Evolutionary conservation across 23 tunicate species (phyloP).

Genomic region (Halocynthia roretzi): DNA sequence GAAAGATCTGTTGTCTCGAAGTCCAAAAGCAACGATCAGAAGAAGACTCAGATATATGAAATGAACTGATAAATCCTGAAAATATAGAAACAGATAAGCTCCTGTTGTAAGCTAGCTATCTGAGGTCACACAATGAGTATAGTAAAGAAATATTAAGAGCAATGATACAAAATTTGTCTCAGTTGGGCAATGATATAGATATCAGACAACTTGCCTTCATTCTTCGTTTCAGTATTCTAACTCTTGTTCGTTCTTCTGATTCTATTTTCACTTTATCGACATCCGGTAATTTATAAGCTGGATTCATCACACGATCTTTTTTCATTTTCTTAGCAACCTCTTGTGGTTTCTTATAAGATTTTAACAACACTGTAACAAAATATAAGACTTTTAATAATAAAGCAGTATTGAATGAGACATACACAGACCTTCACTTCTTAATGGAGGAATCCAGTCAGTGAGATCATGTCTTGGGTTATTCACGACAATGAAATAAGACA

Average conservation of each 20-base stretch:
- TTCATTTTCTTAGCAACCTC: neutral
- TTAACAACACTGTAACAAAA: neutral
- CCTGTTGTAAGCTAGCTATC: too few species aligned
- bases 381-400: neutral
- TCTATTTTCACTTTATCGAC: neutral
- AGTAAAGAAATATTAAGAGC: too few species aligned
- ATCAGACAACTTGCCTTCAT: constrained; percentile 1
- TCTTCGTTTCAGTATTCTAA: constrained; percentile 17
- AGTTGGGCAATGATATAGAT: neutral
- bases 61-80: constrained; percentile 43
- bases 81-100: neutral
- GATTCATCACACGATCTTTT: constrained; percentile 22
- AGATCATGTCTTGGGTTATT: constrained; percentile 19
- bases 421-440: neutral
- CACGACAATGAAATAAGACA: constrained; percentile 16
- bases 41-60: constrained; percentile 36
- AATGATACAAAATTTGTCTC: neutral
- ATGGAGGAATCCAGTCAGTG: constrained; percentile 52
- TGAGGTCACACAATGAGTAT: too few species aligned
- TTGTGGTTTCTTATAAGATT: neutral
- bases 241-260: neutral
- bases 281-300: constrained; percentile 40
- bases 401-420: neutral
- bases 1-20: constrained; percentile 15
- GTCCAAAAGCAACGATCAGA: constrained; percentile 21